Base-by-base conservation (phyloP, 2,888 invertebrate genomes). In the Norana najaformis region DNA sequence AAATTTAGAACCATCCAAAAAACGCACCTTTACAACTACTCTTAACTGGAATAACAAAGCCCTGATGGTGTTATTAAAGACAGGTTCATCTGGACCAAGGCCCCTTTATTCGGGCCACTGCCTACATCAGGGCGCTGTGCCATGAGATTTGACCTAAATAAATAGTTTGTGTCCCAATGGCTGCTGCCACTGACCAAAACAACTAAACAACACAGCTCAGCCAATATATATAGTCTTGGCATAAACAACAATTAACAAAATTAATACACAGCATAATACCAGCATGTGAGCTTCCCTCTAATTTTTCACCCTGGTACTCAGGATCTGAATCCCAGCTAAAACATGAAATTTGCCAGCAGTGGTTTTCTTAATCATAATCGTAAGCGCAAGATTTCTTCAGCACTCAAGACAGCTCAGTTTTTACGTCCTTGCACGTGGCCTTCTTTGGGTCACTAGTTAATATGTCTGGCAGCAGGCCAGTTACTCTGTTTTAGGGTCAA, bases 111-210 rank as follows among this genome's bases (percentile, higher is more conserved):
- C 69, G 69, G n/a, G 69, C n/a, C 69, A 69, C 69, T 69, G 69
- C 69, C 69, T n/a, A 69, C n/a, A n/a, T 69, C 69, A 69, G 69
- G 69, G 14, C 69, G n/a, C 69, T 69, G 69, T 69, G 69, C 69
- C 69, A 69, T 13, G 47, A 69, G n/a, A 53, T n/a, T 30, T 69
- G 69, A 69, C 69, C 69, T n/a, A 69, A 8, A 69, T 69, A 69
- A n/a, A 69, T 69, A 69, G 6, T n/a, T 11, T 1, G 8, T 1
- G 16, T 30, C 69, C 69, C 69, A 69, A 69, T 69, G n/a, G 30
- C 69, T n/a, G 69, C 69, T 69, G 69, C 69, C 69, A 69, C 69
- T 69, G 69, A 69, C 69, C 69, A 30, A 69, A 69, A n/a, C 69
- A 69, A 69, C 69, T n/a, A 69, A 69, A 69, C 69, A n/a, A n/a